These are phyloP conservation scores for Sialia sialis DNA, from an alignment of 2,113 vertebrate genomes.

Conservation along the genomic window DNA sequence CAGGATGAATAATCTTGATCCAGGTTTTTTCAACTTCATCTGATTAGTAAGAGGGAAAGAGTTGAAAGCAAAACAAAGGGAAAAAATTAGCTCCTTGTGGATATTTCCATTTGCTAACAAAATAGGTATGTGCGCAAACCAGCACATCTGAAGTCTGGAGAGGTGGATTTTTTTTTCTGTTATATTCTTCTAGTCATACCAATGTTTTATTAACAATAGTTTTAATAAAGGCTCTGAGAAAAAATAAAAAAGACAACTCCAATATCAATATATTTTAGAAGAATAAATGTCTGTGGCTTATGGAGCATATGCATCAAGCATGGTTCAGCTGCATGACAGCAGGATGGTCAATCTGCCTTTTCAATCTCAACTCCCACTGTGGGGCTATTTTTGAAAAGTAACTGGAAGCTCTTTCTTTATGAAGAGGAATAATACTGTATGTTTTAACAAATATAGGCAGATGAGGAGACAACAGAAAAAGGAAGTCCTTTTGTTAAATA, in stretches of 20 bases:
- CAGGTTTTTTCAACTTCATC: background rate
- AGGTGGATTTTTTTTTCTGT: background rate
- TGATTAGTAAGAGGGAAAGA: conserved; percentile 1
- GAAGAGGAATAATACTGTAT: background rate
- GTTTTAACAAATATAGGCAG: conserved; percentile 3
- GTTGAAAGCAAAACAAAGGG: background rate
- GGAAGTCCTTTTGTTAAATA: background rate
- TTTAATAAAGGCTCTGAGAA: background rate
- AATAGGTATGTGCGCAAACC: background rate
- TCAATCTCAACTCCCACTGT: background rate
- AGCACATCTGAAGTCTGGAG: background rate
- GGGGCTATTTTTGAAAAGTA: background rate
- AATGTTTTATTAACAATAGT: background rate
- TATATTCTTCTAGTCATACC: background rate
- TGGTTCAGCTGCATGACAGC: background rate
- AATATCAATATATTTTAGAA: background rate
- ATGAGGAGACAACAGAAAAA: background rate
- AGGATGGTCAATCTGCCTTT: background rate
- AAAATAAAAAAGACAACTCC: background rate
- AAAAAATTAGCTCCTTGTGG: background rate
- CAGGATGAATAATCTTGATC: background rate
- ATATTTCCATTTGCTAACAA: conserved; percentile 56
- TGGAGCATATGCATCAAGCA: background rate
- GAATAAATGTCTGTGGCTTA: background rate
- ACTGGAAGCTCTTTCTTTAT: background rate